Evolutionary conservation across 1,140 invertebrate genomes (phyloP).

Genomic region (Drosophila grimshawi): DNA sequence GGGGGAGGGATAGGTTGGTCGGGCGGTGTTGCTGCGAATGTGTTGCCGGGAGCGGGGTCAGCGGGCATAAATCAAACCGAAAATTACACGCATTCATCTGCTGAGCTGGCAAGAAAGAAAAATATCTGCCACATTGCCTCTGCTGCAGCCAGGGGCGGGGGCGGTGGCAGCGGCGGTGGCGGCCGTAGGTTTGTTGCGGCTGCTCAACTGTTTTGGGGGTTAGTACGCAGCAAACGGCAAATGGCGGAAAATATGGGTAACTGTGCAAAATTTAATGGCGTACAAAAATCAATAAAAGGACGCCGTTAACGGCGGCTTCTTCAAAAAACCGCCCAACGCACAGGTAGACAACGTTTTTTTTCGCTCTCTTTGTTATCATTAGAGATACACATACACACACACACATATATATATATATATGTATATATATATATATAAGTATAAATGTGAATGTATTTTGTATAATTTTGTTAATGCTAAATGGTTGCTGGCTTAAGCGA

Average conservation of each 20-base stretch:
- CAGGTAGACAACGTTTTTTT: slow-evolving; percentile 18
- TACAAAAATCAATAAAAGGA: slow-evolving; percentile 77
- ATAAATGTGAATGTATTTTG: background rate
- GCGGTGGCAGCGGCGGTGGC: slow-evolving; percentile 5
- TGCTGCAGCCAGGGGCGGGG: slow-evolving; percentile 3
- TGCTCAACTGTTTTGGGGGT: slow-evolving; percentile 42
- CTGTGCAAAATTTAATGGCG: slow-evolving; percentile 82
- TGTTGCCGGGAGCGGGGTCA: slow-evolving; percentile 69
- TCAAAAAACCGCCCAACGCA: slow-evolving; percentile 16
- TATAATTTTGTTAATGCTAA: slow-evolving; percentile 37
- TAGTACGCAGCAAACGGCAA: slow-evolving; percentile 48
- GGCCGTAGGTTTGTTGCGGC: background rate
- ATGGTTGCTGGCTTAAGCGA: slow-evolving; percentile 26
- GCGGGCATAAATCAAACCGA: slow-evolving; percentile 82
- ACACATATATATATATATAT: no score
- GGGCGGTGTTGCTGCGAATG: slow-evolving; percentile 16
- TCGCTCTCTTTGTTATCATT: background rate
- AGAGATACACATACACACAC: background rate
- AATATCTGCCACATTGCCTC: slow-evolving; percentile 78
- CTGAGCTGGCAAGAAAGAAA: slow-evolving; percentile 79
- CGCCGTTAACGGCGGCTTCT: slow-evolving; percentile 40
- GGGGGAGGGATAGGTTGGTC: slow-evolving; percentile 1
- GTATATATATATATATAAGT: background rate
- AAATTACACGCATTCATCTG: slow-evolving; percentile 84
- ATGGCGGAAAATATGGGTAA: slow-evolving; percentile 82